Conservation (phyloP, 2,888 invertebrate species). For the Coleophora deauratella region DNA sequence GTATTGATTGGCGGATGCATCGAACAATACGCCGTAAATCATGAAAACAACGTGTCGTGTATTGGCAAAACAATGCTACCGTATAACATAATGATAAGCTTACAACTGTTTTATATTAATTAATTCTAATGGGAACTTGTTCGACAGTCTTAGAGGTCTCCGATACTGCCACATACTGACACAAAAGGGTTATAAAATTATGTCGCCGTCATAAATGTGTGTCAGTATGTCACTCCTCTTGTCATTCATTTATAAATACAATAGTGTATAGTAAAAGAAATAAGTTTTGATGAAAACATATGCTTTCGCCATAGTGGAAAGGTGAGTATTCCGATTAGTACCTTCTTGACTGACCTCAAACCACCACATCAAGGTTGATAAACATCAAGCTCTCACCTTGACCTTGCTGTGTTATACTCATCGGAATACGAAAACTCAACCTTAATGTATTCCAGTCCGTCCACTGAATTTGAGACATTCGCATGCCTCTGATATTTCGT, state of each 20-base stretch:
- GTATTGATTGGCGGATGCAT: conserved; percentile 1
- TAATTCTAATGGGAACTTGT: conserved; percentile 18
- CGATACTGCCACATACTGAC: conserved; percentile 1
- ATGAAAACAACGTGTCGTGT: conserved; percentile 24
- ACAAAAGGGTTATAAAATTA: conserved; percentile 32
- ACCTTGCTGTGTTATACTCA: background rate
- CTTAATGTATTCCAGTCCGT: too few species aligned
- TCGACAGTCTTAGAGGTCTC: background rate
- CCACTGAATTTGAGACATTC: too few species aligned
- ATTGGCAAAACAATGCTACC: conserved; percentile 18
- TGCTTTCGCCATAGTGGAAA: too few species aligned
- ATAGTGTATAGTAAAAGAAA: conserved; percentile 1
- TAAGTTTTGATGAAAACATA: background rate
- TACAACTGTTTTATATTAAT: conserved; percentile 24
- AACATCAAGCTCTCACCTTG: background rate
- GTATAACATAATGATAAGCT: conserved; percentile 12
- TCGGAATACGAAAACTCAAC: too few species aligned
- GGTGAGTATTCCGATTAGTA: too few species aligned
- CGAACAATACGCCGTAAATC: conserved; percentile 29
- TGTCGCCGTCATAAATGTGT: conserved; percentile 19
- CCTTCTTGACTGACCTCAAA: background rate
- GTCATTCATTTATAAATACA: conserved; percentile 21
- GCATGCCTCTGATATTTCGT: too few species aligned
- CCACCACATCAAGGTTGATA: background rate
- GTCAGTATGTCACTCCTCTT: conserved; percentile 21